Base-by-base conservation (phyloP, 2,888 invertebrate genomes). In the Herminia tarsipennalis region DNA sequence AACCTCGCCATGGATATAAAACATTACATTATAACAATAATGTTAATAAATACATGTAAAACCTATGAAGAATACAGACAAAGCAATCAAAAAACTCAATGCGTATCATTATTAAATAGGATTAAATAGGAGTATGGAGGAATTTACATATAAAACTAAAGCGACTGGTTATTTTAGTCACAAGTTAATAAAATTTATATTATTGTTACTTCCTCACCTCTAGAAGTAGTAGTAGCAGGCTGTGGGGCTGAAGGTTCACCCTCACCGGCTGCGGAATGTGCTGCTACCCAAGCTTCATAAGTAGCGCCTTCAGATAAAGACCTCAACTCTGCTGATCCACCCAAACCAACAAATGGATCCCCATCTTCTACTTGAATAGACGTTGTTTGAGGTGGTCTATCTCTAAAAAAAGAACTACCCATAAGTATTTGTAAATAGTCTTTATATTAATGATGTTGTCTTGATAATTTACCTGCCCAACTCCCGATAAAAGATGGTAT, bases 201-300 rank as follows among this genome's bases (percentile, higher is more conserved):
- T n/a, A n/a, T n/a, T n/a, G n/a, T n/a, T n/a, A n/a, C n/a, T n/a
- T n/a, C n/a, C n/a, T n/a, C 32, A 95, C 95, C 95, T 92, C 95
- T 93, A 9, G 95, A 94, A 43, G 94, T 94, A 12, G 96, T 95
- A 8, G 94, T 93, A 69, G 96, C 96, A 6, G 95, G 94, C 40
- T 96, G 94, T 37, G 95, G 94, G 1, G 94, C 93, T 1, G 96
- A 96, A 10, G 95, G 93, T 77, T 95, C 95, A 0, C 96, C 96
- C 82, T 97, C 96, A 0, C 97, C 97, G 2, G 95, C 94, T 0
- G 93, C 93, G 0, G 97, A 97, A 55, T 95, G 95, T 0, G 97
- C 97, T 1, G 96, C 94, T 1, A 97, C 95, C 95, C 97, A 96
- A 73, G 98, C 97, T 76, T 96, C 96, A 76, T 97, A 97, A 27